Percentiles rank a stretch among this genome's conserved stretches.
Conservation (phyloP, 2,797 vertebrate genomes). For the Xenentodon cancila region DNA sequence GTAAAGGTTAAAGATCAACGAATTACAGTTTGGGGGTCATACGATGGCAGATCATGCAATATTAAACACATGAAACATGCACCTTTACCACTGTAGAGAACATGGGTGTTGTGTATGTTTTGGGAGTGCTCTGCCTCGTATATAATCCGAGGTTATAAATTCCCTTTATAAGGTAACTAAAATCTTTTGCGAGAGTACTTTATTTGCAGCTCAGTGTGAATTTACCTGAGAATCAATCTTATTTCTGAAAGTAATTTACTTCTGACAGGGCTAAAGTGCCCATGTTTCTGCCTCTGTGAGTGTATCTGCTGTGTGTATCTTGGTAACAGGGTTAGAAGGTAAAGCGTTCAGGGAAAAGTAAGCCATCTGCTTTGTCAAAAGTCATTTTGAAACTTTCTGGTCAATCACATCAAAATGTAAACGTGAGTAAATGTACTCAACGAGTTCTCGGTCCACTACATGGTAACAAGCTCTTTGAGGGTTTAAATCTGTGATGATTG, state of each 20-base stretch:
- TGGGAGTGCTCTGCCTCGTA: background rate
- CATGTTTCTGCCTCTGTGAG: too few relatives aligned
- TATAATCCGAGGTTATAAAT: slow-evolving; percentile 1
- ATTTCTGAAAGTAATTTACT: slow-evolving; percentile 41
- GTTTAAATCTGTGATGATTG: slow-evolving; percentile 27
- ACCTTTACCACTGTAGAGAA: background rate
- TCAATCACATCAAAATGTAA: slow-evolving; percentile 20
- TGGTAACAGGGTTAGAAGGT: slow-evolving; percentile 38
- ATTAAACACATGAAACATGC: slow-evolving; percentile 8
- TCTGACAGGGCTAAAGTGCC: slow-evolving; percentile 25
- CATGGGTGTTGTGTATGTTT: background rate
- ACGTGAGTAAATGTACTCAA: slow-evolving; percentile 13
- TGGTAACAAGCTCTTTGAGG: slow-evolving; percentile 34
- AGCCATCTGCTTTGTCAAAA: slow-evolving; percentile 55
- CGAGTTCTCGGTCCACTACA: slow-evolving; percentile 40
- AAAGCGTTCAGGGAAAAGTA: slow-evolving; percentile 58
- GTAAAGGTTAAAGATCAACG: slow-evolving; percentile 44
- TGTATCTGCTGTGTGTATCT: slow-evolving; percentile 37
- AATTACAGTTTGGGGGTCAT: slow-evolving; percentile 7
- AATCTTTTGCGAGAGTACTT: slow-evolving; percentile 39
- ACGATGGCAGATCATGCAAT: slow-evolving; percentile 19
- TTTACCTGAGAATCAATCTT: slow-evolving; percentile 55
- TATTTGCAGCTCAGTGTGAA: slow-evolving; percentile 36
- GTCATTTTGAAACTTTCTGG: slow-evolving; percentile 61
- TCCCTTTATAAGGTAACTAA: slow-evolving; percentile 9